A percentile compares a stretch with the other conserved stretches of the same genome.
Evolutionary conservation across 1,140 invertebrate species (phyloP).

Genomic region (Drosophila orosa): DNA sequence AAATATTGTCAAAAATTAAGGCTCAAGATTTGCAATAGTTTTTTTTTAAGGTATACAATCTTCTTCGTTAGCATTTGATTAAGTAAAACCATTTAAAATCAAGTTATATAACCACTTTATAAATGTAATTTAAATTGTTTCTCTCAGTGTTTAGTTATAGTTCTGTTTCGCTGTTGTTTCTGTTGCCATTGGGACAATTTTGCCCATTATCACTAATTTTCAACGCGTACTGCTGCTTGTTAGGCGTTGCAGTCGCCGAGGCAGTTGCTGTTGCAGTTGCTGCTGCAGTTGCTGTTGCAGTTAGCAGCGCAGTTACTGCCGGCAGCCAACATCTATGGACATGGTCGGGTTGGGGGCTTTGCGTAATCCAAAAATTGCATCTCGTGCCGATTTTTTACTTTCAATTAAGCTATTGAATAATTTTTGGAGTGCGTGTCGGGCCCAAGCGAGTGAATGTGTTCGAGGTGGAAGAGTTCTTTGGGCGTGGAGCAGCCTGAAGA

Average conservation of each 20-base stretch:
- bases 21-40: too few species aligned
- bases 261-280: slow-evolving; percentile 12
- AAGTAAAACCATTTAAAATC: not conserved
- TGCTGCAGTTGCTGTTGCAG: slow-evolving; percentile 18
- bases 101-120: not conserved
- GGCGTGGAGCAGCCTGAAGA: slow-evolving; percentile 8
- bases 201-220: slow-evolving; percentile 82
- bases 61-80: not conserved
- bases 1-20: not conserved
- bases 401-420: slow-evolving; percentile 82
- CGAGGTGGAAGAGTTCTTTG: slow-evolving; percentile 46
- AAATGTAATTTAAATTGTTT: slow-evolving; percentile 12
- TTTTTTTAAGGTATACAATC: too few species aligned
- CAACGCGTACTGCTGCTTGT: slow-evolving; percentile 66
- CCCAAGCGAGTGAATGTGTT: slow-evolving; percentile 60
- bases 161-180: slow-evolving; percentile 29
- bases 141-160: slow-evolving; percentile 15
- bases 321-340: slow-evolving; percentile 46
- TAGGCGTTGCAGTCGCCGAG: slow-evolving; percentile 53
- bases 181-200: slow-evolving; percentile 78
- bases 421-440: slow-evolving; percentile 73
- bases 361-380: slow-evolving; percentile 80
- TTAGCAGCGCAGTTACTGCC: slow-evolving; percentile 33
- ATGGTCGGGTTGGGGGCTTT: slow-evolving; percentile 61
- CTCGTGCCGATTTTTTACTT: slow-evolving; percentile 75